Percentiles rank a stretch among this genome's conserved stretches.
phyloP scores from a whole-genome alignment of 2,888 invertebrate species.

The Silvanus unidentatus region DNA sequence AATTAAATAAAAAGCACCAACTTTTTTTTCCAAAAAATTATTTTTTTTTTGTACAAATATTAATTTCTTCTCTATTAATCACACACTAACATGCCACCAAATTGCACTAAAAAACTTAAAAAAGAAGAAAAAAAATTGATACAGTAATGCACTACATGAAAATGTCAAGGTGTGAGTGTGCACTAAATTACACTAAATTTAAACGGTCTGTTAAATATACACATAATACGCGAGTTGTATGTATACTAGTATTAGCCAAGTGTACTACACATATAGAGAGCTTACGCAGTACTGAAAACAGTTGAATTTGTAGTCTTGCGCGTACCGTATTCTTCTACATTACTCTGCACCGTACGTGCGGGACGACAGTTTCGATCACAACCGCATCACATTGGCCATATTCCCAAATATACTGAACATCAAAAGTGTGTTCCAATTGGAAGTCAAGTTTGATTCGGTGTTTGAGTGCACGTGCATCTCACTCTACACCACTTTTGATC shows the following conservation, averaged over 20 bases:
- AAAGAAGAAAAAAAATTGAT: slow-evolving; percentile 18
- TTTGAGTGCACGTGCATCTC: slow-evolving; percentile 32
- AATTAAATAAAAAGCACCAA: too few species aligned
- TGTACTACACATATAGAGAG: slow-evolving; percentile 15
- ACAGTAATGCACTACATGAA: slow-evolving; percentile 15
- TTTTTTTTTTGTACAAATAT: too few species aligned
- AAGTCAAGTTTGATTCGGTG: slow-evolving; percentile 35
- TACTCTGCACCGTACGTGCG: too few species aligned
- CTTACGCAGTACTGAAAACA: slow-evolving; percentile 29
- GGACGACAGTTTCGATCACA: slow-evolving; percentile 30
- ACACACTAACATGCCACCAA: too few species aligned
- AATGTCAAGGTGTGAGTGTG: slow-evolving; percentile 12
- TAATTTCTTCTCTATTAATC: too few species aligned
- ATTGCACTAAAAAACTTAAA: too few species aligned
- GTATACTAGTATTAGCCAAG: slow-evolving; percentile 11
- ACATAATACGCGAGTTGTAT: slow-evolving; percentile 7
- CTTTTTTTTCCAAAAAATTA: too few species aligned
- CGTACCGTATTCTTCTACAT: slow-evolving; percentile 12
- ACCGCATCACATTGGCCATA: slow-evolving; percentile 4
- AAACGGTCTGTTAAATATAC: slow-evolving; percentile 16
- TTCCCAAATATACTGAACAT: too few species aligned
- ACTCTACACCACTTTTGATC: slow-evolving; percentile 19
- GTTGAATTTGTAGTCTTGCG: slow-evolving; percentile 16
- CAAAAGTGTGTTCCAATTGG: slow-evolving; percentile 32
- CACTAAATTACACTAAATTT: slow-evolving; percentile 15